A percentile compares a stretch with the other conserved stretches of the same genome.
These are phyloP conservation scores for Fragariocoptes setiger DNA, from an alignment of 1,140 invertebrate genomes.

Conservation along the genomic window DNA sequence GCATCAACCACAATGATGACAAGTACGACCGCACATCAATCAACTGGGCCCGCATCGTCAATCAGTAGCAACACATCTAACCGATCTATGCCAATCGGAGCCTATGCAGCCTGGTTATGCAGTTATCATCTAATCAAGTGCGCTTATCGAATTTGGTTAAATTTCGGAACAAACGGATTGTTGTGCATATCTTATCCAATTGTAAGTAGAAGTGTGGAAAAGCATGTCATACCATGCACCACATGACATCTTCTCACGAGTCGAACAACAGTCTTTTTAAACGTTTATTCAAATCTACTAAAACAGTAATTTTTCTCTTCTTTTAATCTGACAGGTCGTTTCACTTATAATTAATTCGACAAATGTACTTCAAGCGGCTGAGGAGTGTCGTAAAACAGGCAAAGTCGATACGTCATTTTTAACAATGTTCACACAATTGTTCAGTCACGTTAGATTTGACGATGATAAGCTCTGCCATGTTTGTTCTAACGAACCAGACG, in stretches of 20 bases:
- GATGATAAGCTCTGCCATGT: slow-evolving; percentile 14
- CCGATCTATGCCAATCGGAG: too few species aligned
- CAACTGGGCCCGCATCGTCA: too few species aligned
- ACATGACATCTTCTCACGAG: too few species aligned
- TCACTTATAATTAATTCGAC: slow-evolving; percentile 8
- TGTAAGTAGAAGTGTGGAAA: slow-evolving; percentile 1
- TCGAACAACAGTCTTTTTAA: too few species aligned
- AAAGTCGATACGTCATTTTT: slow-evolving; percentile 1
- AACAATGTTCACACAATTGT: slow-evolving; percentile 1
- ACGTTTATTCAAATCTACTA: too few species aligned
- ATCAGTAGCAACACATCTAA: too few species aligned
- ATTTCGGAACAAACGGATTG: slow-evolving; percentile 4
- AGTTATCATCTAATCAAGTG: slow-evolving; percentile 1
- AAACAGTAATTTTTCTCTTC: too few species aligned
- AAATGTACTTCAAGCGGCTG: slow-evolving; percentile 7
- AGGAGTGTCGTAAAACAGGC: slow-evolving; percentile 1
- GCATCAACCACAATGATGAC: too few species aligned
- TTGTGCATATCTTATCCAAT: slow-evolving; percentile 8
- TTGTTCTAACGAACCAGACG: slow-evolving; percentile 19
- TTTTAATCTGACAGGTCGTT: neutral
- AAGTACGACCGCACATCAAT: too few species aligned
- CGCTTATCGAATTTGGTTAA: slow-evolving; percentile 1
- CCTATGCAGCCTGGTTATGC: slow-evolving; percentile 3
- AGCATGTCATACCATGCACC: too few species aligned
- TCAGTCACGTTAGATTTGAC: slow-evolving; percentile 5